Evolutionary conservation across 2,888 invertebrate genomes (phyloP).

Genomic region (Fragum whitleyi): DNA sequence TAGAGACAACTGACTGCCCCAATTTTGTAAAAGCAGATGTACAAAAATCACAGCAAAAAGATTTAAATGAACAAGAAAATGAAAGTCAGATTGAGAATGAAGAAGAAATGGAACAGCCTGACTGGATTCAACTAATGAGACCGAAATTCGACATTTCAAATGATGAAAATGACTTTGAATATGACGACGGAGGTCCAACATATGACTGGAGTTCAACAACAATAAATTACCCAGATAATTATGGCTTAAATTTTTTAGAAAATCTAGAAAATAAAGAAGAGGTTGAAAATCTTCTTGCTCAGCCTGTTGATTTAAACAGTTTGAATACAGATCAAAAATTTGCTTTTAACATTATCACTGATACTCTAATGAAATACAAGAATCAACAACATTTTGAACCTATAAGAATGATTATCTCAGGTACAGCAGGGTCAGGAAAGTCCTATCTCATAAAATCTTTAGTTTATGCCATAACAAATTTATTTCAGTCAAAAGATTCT

Average conservation of each 20-base stretch:
- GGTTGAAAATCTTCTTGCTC: not conserved
- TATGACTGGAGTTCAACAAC: constrained; percentile 12
- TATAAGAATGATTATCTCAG: constrained; percentile 55
- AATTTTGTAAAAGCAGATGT: constrained; percentile 63
- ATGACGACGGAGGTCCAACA: not conserved
- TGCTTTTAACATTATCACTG: constrained; percentile 60
- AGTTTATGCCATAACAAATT: constrained; percentile 44
- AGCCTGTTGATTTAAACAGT: constrained; percentile 13
- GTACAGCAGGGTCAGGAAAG: constrained; percentile 66
- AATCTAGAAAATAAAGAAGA: not conserved
- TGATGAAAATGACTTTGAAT: not conserved
- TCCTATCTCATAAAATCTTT: constrained; percentile 62
- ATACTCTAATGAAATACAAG: constrained; percentile 42
- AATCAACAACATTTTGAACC: constrained; percentile 29
- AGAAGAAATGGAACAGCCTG: constrained; percentile 35
- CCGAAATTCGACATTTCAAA: not conserved
- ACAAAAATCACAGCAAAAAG: not conserved
- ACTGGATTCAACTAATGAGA: not conserved
- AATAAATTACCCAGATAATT: not conserved
- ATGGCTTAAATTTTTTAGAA: not conserved
- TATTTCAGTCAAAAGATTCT: constrained; percentile 48
- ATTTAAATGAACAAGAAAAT: too few relatives aligned
- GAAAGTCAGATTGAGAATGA: not conserved
- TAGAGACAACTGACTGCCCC: constrained; percentile 37
- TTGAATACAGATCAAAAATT: constrained; percentile 63